Base-by-base conservation (phyloP, 2,888 invertebrate species). In the Rhagonycha lutea region DNA sequence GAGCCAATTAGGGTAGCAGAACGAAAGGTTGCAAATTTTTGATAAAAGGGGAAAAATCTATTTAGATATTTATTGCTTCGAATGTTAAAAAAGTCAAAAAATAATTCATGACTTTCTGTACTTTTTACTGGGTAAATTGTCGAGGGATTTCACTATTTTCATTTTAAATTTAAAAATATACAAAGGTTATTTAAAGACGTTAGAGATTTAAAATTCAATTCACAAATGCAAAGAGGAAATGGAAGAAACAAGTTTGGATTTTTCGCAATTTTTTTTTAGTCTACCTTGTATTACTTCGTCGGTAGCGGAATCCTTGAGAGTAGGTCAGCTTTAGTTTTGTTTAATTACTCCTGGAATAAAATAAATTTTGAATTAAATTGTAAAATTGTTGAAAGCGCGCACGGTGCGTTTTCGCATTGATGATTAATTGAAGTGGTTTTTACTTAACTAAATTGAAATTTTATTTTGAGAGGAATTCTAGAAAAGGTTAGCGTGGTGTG, bases 191-290 rank as follows among this genome's bases (percentile, higher is more conserved):
- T 72, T 75, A 75, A 73, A 76, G 47, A 61, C 76, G 70, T 73
- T 61, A 14, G 76, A 76, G 76, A 70, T 73, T 76, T 68, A 68
- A 70, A 76, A 76, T 76, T 76, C 76, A 73, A 76, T 76, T 76
- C 76, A 47, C 76, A 76, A 69, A 76, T 70, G 73, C 73, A 73
- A 70, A 76, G 73, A 76, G 65, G 75, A 72, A 12, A 12, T 5
- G 12, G 12, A 12, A 12, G n/a, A 75, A 72, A 32, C 75, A 72
- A 72, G 75, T 75, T 5, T 12, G 5, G 32, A 12, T 32, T 32
- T 29, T 32, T 32, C 12, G 5, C n/a, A 32, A 12, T 32, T 32
- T 32, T 32, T 26, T 29, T 32, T 32, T 32, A 32, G 32, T 32
- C 5, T 32, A 32, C 12, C n/a, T n/a, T n/a, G 4, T 2, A 1